phyloP scores from a whole-genome alignment of 2,888 invertebrate species.

The Amiota minor region DNA sequence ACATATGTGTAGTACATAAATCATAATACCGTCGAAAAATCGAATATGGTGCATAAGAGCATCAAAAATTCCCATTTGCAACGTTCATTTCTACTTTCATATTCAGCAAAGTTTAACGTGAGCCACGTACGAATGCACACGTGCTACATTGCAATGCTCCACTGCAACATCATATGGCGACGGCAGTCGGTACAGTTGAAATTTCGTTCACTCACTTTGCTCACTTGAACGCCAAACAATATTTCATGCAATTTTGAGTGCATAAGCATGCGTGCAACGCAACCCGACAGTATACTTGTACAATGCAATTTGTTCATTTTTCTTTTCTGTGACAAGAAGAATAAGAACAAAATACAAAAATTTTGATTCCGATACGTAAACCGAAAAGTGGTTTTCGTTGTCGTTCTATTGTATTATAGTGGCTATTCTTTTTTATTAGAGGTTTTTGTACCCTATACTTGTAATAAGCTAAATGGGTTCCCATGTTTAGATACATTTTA shows the following conservation, averaged over 20 bases:
- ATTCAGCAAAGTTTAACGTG: not conserved
- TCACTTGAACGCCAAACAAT: slow-evolving; percentile 7
- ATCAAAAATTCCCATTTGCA: too few species aligned
- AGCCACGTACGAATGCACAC: slow-evolving; percentile 15
- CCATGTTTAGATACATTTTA: not conserved
- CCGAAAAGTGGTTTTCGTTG: slow-evolving; percentile 24
- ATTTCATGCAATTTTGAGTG: slow-evolving; percentile 32
- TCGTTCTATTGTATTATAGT: not conserved
- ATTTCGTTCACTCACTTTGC: too few species aligned
- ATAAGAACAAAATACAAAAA: not conserved
- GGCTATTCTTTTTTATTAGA: not conserved
- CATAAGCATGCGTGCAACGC: slow-evolving; percentile 20
- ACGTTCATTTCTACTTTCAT: too few species aligned
- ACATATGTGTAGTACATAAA: too few species aligned
- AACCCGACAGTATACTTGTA: slow-evolving; percentile 17
- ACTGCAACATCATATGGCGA: too few species aligned
- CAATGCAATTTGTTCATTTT: slow-evolving; percentile 20
- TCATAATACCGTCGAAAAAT: too few species aligned
- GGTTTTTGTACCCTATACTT: not conserved
- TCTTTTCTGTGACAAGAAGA: slow-evolving; percentile 1
- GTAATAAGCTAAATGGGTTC: not conserved
- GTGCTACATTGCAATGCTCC: not conserved
- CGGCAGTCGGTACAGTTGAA: not conserved
- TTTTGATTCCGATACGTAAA: not conserved
- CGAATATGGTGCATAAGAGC: too few species aligned